Evolutionary conservation across 2,113 vertebrate species (phyloP).

Genomic region (Fulmarus glacialis): DNA sequence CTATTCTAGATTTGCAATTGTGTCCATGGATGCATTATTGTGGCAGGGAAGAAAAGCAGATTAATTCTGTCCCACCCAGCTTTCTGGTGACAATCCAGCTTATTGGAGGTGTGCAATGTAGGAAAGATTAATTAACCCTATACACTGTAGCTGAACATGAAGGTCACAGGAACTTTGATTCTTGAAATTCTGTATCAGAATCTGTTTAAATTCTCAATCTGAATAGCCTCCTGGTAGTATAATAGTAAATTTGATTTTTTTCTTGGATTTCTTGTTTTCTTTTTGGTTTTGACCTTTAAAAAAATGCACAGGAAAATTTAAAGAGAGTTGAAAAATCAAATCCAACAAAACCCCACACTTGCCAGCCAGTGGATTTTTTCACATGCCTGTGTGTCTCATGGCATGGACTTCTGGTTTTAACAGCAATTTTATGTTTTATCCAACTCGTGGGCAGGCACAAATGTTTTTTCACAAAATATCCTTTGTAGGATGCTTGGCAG

Average conservation of each 20-base stretch:
- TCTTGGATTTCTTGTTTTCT: background rate
- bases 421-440: slow-evolving; percentile 1
- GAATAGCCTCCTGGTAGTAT: background rate
- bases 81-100: background rate
- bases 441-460: background rate
- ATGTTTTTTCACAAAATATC: slow-evolving; percentile 34
- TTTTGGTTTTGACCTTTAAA: background rate
- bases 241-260: background rate
- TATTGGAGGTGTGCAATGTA: background rate
- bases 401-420: background rate
- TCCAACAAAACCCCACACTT: background rate
- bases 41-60: background rate
- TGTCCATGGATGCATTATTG: background rate
- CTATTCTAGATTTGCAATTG: background rate
- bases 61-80: background rate
- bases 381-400: background rate
- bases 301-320: background rate
- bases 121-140: background rate
- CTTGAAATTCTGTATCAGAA: background rate
- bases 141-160: background rate
- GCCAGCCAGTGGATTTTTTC: background rate
- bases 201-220: background rate
- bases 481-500: background rate
- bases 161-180: background rate
- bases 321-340: background rate